These are phyloP conservation scores for Drosophila tanythrix DNA, from an alignment of 2,888 invertebrate genomes.

Conservation along the genomic window DNA sequence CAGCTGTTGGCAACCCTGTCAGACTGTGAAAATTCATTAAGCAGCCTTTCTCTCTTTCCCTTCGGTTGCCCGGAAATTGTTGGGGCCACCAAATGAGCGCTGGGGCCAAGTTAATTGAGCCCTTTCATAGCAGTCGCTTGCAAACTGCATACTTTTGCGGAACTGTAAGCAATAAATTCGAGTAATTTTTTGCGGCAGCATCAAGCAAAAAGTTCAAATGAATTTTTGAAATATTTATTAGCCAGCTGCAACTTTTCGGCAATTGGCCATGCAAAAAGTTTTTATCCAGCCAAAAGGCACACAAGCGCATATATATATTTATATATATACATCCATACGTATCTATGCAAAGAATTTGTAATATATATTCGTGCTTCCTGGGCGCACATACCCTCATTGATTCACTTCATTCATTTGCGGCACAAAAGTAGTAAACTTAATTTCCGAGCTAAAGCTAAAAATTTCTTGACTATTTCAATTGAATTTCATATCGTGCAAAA, in stretches of 20 bases:
- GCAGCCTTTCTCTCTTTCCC: background rate
- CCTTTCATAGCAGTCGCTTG: slow-evolving; percentile 17
- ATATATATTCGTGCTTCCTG: slow-evolving; percentile 34
- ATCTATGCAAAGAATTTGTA: slow-evolving; percentile 9
- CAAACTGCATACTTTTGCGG: slow-evolving; percentile 31
- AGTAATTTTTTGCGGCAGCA: slow-evolving; percentile 10
- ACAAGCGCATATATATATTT: slow-evolving; percentile 24
- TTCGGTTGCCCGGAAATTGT: slow-evolving; percentile 21
- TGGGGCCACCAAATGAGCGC: background rate
- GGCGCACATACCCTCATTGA: slow-evolving; percentile 26
- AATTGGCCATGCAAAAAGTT: slow-evolving; percentile 62
- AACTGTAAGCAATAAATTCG: slow-evolving; percentile 16
- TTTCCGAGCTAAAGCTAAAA: slow-evolving; percentile 38
- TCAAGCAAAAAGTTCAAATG: slow-evolving; percentile 39
- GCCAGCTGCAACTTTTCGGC: slow-evolving; percentile 54
- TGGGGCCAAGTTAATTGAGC: slow-evolving; percentile 52
- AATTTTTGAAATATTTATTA: slow-evolving; percentile 68
- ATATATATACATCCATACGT: slow-evolving; percentile 8
- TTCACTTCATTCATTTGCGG: slow-evolving; percentile 54
- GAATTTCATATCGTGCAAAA: slow-evolving; percentile 36
- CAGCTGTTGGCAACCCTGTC: slow-evolving; percentile 15
- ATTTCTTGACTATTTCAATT: slow-evolving; percentile 28
- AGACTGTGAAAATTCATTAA: slow-evolving; percentile 46
- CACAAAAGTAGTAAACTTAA: slow-evolving; percentile 63
- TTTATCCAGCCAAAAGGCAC: slow-evolving; percentile 19